Evolutionary conservation across 2,797 vertebrate species (phyloP), one percentile per base, ranked within the genome.

Genomic region (Thunnus albacares): DNA sequence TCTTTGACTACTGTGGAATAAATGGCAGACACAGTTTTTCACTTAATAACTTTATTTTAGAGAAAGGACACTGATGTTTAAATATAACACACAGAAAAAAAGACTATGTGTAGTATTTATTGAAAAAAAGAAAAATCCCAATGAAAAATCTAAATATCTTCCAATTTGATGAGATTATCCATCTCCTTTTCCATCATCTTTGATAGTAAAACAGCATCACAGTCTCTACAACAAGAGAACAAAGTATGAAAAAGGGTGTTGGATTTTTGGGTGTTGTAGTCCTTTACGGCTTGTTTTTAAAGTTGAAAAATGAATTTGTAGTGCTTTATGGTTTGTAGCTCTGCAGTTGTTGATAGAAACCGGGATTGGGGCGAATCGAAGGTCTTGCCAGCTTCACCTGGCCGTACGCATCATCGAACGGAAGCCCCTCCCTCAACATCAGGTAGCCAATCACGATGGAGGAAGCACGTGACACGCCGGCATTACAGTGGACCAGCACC

Each of bases 401-500:
- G 47, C 94, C 88, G 90, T 96, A 97, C 0, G 97, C 97, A 8
- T 94, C 96, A 2, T 96, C 90, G 86, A 99, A 98, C 15, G 83
- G 82, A 33, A 98, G 95, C 90, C 94, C 90, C 89, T 98, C 96
- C 51, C 88, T 95, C 79, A 92, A 75, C 96, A 99, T 99, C 63
- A 99, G 92, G 92, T 98, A 98, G 52, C 97, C 98, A 52, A 97
- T 97, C 78, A 96, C 92, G 45, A 99, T 61, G 22, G 98, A 96
- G 0, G 97, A 94, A 11, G 97, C 96, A 65, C 98, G 97, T 3
- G 98, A 99, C 51, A 99, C 96, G 11, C 98, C 98, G 1, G 98
- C 98, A 1, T 99, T 99, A 47, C 98, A 99, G 89, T 99, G 98
- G 75, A 99, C 96, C 81, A 99, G 92, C 15, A 96, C 96, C 72